These are phyloP conservation scores for Lepisosteus oculatus DNA, from an alignment of 2,113 vertebrate species.

Conservation along the genomic window DNA sequence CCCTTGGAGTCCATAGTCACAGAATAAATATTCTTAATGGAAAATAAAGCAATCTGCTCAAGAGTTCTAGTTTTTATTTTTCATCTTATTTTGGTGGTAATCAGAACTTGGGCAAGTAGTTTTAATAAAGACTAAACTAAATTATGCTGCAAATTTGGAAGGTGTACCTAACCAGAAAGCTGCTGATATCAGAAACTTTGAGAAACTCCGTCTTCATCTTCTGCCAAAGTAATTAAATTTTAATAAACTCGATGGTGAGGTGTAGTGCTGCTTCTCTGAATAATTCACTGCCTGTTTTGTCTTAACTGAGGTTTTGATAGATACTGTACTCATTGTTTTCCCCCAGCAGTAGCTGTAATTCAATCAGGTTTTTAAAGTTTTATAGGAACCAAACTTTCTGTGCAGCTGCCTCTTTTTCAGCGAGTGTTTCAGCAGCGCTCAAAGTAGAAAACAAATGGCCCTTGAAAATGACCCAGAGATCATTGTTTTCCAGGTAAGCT, in stretches of 20 bases:
- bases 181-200: slow-evolving; percentile 6
- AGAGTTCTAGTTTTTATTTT: too few relatives aligned
- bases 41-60: too few relatives aligned
- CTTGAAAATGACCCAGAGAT: neutral
- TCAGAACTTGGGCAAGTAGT: too few relatives aligned
- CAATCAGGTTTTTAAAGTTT: too few relatives aligned
- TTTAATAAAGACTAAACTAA: too few relatives aligned
- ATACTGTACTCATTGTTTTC: neutral
- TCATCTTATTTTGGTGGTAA: too few relatives aligned
- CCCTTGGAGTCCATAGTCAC: too few relatives aligned
- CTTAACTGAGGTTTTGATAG: neutral
- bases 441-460: neutral
- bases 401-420: neutral
- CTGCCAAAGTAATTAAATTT: slow-evolving; percentile 10
- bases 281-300: slow-evolving; percentile 4
- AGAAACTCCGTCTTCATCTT: slow-evolving; percentile 8
- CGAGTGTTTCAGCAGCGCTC: neutral
- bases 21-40: too few relatives aligned
- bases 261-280: neutral
- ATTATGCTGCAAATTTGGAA: too few relatives aligned
- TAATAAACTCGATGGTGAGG: neutral
- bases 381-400: neutral
- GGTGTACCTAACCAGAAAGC: neutral
- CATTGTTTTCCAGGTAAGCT: neutral
- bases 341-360: neutral